Evolutionary conservation across 2,888 invertebrate species (phyloP).

Genomic region (Cetonia aurata): DNA sequence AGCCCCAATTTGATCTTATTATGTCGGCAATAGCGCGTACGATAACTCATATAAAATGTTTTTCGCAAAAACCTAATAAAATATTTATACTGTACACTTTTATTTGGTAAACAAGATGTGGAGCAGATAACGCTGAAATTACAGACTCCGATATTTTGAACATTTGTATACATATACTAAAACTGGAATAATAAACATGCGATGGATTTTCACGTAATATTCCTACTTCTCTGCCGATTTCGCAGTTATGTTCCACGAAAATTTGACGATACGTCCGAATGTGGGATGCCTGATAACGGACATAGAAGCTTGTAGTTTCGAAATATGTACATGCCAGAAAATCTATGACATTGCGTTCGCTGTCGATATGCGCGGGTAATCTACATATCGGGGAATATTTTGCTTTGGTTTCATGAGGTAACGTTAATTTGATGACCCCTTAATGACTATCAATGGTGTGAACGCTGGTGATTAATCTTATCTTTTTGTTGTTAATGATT

Average conservation of each 20-base stretch:
- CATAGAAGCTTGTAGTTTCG: background rate
- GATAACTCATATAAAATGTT: background rate
- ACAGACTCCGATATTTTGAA: background rate
- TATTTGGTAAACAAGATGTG: constrained; percentile 11
- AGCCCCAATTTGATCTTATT: no score
- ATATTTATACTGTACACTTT: background rate
- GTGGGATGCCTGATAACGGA: background rate
- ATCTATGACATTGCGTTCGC: background rate
- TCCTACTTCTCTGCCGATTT: background rate
- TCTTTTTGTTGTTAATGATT: constrained; percentile 18
- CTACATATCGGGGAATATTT: constrained; percentile 25
- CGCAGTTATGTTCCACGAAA: background rate
- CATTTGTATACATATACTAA: background rate
- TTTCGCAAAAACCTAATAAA: constrained; percentile 4
- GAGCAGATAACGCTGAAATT: constrained; percentile 9
- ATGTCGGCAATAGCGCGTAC: no score
- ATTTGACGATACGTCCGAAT: background rate
- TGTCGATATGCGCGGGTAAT: constrained; percentile 15
- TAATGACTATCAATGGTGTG: constrained; percentile 22
- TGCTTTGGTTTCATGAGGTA: constrained; percentile 14
- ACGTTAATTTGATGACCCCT: constrained; percentile 21
- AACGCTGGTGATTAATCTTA: constrained; percentile 27
- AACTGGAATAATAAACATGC: constrained; percentile 15
- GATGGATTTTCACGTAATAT: background rate
- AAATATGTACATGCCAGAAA: no score